phyloP scores from a whole-genome alignment of 2,113 vertebrate species.

The Shinisaurus crocodilurus region DNA sequence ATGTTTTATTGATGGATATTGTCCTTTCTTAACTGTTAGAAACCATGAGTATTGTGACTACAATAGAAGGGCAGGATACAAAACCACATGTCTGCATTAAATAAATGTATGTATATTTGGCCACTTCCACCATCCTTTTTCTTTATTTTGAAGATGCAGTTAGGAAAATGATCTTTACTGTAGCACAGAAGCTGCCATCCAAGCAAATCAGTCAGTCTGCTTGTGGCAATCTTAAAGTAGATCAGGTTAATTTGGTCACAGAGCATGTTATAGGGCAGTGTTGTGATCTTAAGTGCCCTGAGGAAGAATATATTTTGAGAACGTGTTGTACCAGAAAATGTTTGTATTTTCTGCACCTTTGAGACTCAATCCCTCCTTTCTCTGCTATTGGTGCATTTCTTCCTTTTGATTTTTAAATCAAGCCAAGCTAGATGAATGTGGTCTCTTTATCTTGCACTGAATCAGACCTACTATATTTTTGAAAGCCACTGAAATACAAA shows the following conservation, averaged over 20 bases:
- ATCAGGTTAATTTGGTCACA: background rate
- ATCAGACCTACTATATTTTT: background rate
- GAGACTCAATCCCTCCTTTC: background rate
- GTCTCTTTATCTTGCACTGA: background rate
- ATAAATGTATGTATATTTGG: background rate
- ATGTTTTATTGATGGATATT: background rate
- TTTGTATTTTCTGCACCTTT: background rate
- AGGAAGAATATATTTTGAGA: background rate
- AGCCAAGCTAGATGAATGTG: background rate
- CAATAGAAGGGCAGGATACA: background rate
- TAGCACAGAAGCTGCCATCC: background rate
- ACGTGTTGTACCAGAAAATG: background rate
- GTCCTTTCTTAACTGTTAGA: background rate
- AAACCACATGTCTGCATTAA: background rate
- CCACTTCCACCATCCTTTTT: background rate
- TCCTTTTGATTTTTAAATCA: background rate
- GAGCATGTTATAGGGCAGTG: background rate
- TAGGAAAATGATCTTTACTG: background rate
- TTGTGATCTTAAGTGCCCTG: background rate
- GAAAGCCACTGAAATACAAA: background rate
- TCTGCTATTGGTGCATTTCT: background rate
- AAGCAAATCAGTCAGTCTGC: background rate
- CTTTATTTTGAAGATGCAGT: background rate
- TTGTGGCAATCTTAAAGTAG: background rate
- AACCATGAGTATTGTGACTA: background rate